Evolutionary conservation across 2,888 invertebrate genomes (phyloP).

Genomic region (Drosophila nigritarsus): DNA sequence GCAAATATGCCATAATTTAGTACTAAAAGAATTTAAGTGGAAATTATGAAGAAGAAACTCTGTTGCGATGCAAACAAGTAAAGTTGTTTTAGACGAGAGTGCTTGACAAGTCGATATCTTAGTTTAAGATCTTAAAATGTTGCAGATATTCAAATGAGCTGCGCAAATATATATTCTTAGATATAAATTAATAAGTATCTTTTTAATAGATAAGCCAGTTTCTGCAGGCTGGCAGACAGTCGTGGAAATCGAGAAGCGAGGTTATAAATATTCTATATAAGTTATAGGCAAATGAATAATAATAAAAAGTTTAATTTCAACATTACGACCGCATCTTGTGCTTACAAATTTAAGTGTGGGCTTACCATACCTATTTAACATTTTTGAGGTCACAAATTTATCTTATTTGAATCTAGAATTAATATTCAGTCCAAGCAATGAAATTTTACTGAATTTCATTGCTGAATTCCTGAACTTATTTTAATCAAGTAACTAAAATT

Average conservation of each 20-base stretch:
- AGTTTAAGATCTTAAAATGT: not conserved
- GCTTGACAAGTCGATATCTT: not conserved
- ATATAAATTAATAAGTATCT: not conserved
- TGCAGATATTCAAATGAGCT: not conserved
- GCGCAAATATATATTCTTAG: not conserved
- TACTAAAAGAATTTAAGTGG: not conserved
- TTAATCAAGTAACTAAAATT: not conserved
- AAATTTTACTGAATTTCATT: not conserved
- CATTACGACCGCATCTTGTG: not conserved
- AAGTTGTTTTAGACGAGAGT: not conserved
- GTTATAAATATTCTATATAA: not conserved
- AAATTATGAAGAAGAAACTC: not conserved
- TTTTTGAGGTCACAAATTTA: not conserved
- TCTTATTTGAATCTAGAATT: not conserved
- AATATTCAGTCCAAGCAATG: not conserved
- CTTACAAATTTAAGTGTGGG: not conserved
- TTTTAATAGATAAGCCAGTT: not conserved
- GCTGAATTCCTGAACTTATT: not conserved
- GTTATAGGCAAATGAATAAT: not conserved
- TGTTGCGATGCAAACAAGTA: not conserved
- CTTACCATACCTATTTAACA: not conserved
- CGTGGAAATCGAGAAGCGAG: not conserved
- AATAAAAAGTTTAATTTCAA: not conserved
- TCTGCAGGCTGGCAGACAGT: not conserved
- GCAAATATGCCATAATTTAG: slow-evolving; percentile 16